Base-by-base conservation (phyloP, 2,797 vertebrate genomes). In the Tinamus major region DNA sequence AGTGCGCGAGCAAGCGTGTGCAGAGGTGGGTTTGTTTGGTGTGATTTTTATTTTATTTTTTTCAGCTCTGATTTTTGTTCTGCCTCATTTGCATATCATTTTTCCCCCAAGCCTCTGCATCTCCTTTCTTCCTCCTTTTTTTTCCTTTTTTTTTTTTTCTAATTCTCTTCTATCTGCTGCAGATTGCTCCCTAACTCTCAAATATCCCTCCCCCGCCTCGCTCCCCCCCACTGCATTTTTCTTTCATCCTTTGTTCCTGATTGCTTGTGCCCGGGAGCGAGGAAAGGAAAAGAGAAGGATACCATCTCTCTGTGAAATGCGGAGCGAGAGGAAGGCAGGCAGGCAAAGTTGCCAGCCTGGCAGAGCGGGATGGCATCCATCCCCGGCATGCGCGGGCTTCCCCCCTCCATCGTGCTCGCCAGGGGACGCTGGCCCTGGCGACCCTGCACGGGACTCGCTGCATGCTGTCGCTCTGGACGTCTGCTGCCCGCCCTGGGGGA, bases 171-270 rank as follows among this genome's bases (percentile, higher is more conserved):
- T 91, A 75, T 92, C 93, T 91, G 67, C 92, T 92, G 89, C 94
- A 95, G 92, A 96, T 95, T 94, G 81, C 93, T 96, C 83, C 90
- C 91, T 96, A 96, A 96, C 93, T 96, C 97, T 96, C 96, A 96
- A 96, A 97, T 96, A 95, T 96, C 95, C 96, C 97, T 95, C 97
- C 95, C 94, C 96, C 91, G 39, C 97, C 89, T 92, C 94, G 41
- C 86, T 94, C 87, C 82, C 93, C 87, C 86, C 80, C 87, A 55
- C 92, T 77, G 75, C 96, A 95, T 92, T 96, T 96, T 96, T 95
- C 97, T 97, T 97, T 97, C 97, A 97, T 97, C 96, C 96, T 96
- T 97, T 97, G 96, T 97, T 97, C 96, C 95, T 95, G 91, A 95
- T 95, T 92, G 94, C 94, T 96, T 94, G 90, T 96, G 96, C 95